Percentiles rank a stretch among this genome's conserved stretches.
phyloP scores from a whole-genome alignment of 2,797 vertebrate species.

The Thalassophryne amazonica region DNA sequence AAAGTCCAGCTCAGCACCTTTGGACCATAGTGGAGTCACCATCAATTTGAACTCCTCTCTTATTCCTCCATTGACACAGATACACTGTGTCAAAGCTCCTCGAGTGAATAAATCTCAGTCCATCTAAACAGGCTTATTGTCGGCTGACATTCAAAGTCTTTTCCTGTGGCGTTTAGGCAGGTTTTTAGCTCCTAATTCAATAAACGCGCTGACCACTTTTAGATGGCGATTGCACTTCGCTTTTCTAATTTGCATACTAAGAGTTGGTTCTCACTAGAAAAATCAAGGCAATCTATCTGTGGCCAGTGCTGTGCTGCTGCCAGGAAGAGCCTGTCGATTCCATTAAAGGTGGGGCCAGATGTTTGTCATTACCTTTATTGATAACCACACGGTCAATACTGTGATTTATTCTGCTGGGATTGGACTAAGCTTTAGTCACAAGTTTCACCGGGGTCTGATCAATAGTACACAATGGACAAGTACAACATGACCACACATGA shows the following conservation, averaged over 20 bases:
- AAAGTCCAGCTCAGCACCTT: constrained; percentile 72
- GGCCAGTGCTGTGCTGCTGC: constrained; percentile 60
- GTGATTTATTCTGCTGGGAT: constrained; percentile 83
- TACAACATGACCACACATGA: constrained; percentile 72
- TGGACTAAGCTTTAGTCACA: constrained; percentile 82
- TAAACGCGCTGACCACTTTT: constrained; percentile 50
- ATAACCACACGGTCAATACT: constrained; percentile 80
- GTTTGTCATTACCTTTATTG: constrained; percentile 86
- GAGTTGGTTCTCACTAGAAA: constrained; percentile 71
- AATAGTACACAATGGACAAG: constrained; percentile 80
- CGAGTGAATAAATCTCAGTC: constrained; percentile 55
- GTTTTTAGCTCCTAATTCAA: constrained; percentile 61
- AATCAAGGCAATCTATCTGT: constrained; percentile 78
- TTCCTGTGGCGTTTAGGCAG: constrained; percentile 64
- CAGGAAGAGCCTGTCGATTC: constrained; percentile 78
- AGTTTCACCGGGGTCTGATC: constrained; percentile 76
- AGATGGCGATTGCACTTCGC: constrained; percentile 56
- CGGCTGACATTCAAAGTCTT: constrained; percentile 56
- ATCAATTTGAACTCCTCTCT: constrained; percentile 70
- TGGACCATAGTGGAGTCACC: constrained; percentile 51
- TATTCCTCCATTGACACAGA: constrained; percentile 71
- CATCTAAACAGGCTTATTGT: constrained; percentile 58
- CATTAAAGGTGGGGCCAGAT: constrained; percentile 83
- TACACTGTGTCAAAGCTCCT: constrained; percentile 63
- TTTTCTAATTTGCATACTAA: constrained; percentile 68